A percentile compares a stretch with the other conserved stretches of the same genome.
Evolutionary conservation across 2,888 invertebrate species (phyloP).

Genomic region (Dicyrtoma fusca): DNA sequence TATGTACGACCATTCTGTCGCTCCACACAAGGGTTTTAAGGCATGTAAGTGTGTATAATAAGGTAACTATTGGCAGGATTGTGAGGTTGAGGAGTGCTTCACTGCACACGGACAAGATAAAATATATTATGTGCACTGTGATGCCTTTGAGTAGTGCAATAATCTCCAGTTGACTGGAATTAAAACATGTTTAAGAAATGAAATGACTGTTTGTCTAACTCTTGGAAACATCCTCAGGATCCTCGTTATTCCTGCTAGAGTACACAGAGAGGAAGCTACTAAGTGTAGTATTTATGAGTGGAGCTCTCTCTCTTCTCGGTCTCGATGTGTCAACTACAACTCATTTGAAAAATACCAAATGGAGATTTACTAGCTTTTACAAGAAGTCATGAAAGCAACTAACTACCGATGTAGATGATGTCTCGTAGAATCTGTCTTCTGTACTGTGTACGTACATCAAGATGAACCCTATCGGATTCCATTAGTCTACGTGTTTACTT

Average conservation of each 20-base stretch:
- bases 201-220: slow-evolving; percentile 24
- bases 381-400: too few relatives aligned
- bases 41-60: slow-evolving; percentile 11
- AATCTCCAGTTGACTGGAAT: slow-evolving; percentile 15
- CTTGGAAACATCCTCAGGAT: background rate
- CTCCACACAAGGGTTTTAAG: background rate
- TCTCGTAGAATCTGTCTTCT: too few relatives aligned
- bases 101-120: slow-evolving; percentile 22
- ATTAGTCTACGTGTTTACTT: too few relatives aligned
- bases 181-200: slow-evolving; percentile 17
- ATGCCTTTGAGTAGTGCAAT: background rate
- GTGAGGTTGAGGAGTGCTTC: slow-evolving; percentile 16
- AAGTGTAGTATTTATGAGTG: too few relatives aligned
- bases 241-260: slow-evolving; percentile 10
- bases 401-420: too few relatives aligned
- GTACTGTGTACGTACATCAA: too few relatives aligned
- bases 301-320: too few relatives aligned
- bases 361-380: too few relatives aligned
- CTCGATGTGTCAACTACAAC: too few relatives aligned
- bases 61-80: slow-evolving; percentile 22
- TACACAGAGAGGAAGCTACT: background rate
- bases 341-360: too few relatives aligned
- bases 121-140: background rate
- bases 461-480: too few relatives aligned
- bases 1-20: background rate